Percentiles rank a stretch among this genome's conserved stretches.
Conservation (phyloP, 2,113 vertebrate genomes). For the Cephalophus harveyi region DNA sequence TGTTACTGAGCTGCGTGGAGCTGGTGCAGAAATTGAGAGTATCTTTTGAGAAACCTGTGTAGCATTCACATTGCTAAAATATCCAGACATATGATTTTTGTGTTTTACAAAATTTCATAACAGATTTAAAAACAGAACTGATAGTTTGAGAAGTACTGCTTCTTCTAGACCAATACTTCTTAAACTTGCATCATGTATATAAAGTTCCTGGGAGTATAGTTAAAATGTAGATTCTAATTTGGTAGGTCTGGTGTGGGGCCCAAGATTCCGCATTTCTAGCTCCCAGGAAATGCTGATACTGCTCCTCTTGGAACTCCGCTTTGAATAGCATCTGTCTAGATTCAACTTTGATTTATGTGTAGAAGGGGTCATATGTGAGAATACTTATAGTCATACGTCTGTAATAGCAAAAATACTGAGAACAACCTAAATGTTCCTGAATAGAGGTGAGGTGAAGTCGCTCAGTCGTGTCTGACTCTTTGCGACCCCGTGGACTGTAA, state of each 20-base stretch:
- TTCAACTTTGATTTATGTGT: background rate
- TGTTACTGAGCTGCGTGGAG: background rate
- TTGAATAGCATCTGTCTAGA: background rate
- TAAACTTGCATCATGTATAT: background rate
- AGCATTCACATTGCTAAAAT: background rate
- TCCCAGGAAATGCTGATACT: background rate
- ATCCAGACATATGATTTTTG: background rate
- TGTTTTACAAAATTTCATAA: background rate
- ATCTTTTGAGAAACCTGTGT: background rate
- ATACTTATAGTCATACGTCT: background rate
- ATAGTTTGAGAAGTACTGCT: background rate
- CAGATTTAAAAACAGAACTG: background rate
- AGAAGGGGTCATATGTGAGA: background rate
- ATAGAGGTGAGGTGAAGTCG: too few species aligned
- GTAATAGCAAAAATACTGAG: background rate
- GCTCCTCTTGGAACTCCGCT: background rate
- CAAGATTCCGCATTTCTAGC: background rate
- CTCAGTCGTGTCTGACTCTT: too few species aligned
- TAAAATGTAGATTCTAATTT: background rate
- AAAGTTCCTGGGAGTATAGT: background rate
- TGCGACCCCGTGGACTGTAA: too few species aligned
- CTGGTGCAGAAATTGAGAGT: background rate
- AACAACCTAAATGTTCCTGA: background rate
- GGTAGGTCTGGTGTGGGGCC: background rate
- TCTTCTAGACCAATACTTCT: background rate